Conservation (phyloP, 2,888 invertebrate genomes). For the Himalopsyche japonica region DNA sequence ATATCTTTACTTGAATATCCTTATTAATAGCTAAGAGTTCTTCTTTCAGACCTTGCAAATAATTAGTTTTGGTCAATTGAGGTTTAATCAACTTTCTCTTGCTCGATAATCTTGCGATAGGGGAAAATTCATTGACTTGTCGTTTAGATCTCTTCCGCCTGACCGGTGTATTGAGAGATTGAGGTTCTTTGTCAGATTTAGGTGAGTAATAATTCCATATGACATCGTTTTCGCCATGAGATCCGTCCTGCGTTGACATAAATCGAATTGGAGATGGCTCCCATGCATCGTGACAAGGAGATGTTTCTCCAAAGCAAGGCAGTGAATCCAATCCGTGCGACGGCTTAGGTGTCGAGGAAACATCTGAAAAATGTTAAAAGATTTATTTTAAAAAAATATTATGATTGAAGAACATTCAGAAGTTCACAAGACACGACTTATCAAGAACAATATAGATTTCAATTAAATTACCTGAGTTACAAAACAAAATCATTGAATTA, state of each 20-base stretch:
- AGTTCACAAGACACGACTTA: neutral
- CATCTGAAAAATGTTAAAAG: slow-evolving; percentile 47
- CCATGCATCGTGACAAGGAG: slow-evolving; percentile 38
- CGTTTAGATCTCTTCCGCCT: slow-evolving; percentile 47
- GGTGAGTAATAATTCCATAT: slow-evolving; percentile 60
- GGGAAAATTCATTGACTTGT: slow-evolving; percentile 22
- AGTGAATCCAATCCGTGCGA: slow-evolving; percentile 47
- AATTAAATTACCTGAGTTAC: neutral
- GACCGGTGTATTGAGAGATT: slow-evolving; percentile 1
- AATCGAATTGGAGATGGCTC: slow-evolving; percentile 52
- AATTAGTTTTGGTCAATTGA: slow-evolving; percentile 51
- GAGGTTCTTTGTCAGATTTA: slow-evolving; percentile 47
- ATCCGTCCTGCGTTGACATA: slow-evolving; percentile 58
- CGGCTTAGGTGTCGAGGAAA: slow-evolving; percentile 55
- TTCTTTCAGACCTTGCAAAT: slow-evolving; percentile 54
- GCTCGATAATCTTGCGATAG: slow-evolving; percentile 42
- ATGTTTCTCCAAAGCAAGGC: slow-evolving; percentile 55
- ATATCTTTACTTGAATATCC: slow-evolving; percentile 52
- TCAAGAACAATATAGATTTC: neutral
- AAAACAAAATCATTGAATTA: neutral
- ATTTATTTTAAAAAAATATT: neutral
- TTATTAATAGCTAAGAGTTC: slow-evolving; percentile 55
- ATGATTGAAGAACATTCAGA: too few relatives aligned
- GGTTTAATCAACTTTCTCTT: slow-evolving; percentile 48
- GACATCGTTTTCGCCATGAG: slow-evolving; percentile 57